These are phyloP conservation scores for Holacanthus passer DNA, from an alignment of 2,113 vertebrate species.

Conservation along the genomic window DNA sequence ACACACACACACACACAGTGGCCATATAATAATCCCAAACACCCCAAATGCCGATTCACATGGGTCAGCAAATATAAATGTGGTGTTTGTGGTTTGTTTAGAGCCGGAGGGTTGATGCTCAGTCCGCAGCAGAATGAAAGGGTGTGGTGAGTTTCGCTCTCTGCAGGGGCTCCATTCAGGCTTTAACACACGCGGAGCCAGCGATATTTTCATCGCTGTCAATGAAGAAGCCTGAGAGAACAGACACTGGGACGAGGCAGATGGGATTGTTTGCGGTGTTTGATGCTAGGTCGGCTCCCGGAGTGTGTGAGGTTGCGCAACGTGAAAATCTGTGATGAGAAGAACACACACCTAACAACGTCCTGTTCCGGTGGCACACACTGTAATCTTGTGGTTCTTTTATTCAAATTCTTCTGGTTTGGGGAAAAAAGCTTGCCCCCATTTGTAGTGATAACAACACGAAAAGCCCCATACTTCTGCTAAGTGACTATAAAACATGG, in stretches of 20 bases:
- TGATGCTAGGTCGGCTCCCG: conserved; percentile 34
- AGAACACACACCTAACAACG: conserved; percentile 14
- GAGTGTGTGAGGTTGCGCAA: not conserved
- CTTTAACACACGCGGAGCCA: conserved; percentile 4
- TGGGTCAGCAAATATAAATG: conserved; percentile 27
- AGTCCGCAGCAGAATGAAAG: conserved; percentile 39
- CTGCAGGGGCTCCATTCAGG: conserved; percentile 45
- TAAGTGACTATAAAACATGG: conserved; percentile 57
- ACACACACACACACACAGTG: not conserved
- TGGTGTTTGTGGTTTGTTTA: conserved; percentile 52
- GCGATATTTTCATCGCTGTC: conserved; percentile 63
- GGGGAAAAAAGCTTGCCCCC: conserved; percentile 9
- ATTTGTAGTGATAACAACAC: conserved; percentile 56
- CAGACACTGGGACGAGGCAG: conserved; percentile 55
- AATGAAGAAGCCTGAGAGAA: conserved; percentile 17
- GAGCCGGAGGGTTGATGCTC: conserved; percentile 22
- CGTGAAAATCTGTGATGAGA: conserved; percentile 19
- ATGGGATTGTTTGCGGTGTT: conserved; percentile 70
- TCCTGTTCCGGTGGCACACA: conserved; percentile 32
- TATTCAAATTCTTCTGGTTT: conserved; percentile 36
- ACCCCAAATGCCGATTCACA: conserved; percentile 24
- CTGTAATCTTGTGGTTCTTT: conserved; percentile 39
- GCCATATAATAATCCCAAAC: conserved; percentile 18
- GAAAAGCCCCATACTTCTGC: conserved; percentile 37
- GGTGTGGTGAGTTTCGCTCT: conserved; percentile 41